A percentile compares a stretch with the other conserved stretches of the same genome.
Conservation (phyloP, 1,140 invertebrate species). For the Andrena cerasifolii region DNA sequence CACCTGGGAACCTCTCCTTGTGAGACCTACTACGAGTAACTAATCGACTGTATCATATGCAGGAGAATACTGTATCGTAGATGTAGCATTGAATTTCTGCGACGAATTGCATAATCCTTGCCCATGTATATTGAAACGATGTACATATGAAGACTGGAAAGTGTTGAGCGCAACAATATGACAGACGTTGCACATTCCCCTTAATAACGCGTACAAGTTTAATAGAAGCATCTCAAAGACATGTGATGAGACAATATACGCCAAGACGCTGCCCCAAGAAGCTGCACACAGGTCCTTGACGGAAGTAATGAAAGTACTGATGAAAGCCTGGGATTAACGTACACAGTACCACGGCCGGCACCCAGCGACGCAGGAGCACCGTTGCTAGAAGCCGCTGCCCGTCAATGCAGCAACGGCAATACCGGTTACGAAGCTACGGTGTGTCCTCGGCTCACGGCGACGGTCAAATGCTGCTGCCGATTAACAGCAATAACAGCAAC, state of each 20-base stretch:
- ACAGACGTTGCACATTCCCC: no score
- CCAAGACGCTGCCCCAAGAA: slow-evolving; percentile 29
- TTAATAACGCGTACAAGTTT: background rate
- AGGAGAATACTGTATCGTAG: no score
- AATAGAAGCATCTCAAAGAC: background rate
- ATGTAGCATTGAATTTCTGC: no score
- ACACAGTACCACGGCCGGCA: slow-evolving; percentile 60
- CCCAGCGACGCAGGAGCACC: slow-evolving; percentile 61
- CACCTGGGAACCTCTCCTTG: no score
- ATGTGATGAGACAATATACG: background rate
- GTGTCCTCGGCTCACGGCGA: slow-evolving; percentile 77
- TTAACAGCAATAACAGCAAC: slow-evolving; percentile 59
- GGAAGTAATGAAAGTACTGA: slow-evolving; percentile 42
- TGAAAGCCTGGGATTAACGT: slow-evolving; percentile 61
- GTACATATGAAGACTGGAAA: no score
- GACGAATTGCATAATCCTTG: no score
- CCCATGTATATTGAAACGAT: no score
- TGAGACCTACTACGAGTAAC: no score
- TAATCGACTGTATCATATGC: no score
- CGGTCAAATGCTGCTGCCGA: slow-evolving; percentile 78
- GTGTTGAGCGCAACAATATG: no score
- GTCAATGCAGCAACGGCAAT: slow-evolving; percentile 77
- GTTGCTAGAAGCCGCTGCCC: slow-evolving; percentile 70
- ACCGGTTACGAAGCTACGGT: slow-evolving; percentile 77
- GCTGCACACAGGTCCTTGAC: slow-evolving; percentile 11